Percentiles rank a stretch among this genome's conserved stretches.
These are phyloP conservation scores for Poecilia gillii DNA, from an alignment of 2,797 vertebrate genomes.

Conservation along the genomic window DNA sequence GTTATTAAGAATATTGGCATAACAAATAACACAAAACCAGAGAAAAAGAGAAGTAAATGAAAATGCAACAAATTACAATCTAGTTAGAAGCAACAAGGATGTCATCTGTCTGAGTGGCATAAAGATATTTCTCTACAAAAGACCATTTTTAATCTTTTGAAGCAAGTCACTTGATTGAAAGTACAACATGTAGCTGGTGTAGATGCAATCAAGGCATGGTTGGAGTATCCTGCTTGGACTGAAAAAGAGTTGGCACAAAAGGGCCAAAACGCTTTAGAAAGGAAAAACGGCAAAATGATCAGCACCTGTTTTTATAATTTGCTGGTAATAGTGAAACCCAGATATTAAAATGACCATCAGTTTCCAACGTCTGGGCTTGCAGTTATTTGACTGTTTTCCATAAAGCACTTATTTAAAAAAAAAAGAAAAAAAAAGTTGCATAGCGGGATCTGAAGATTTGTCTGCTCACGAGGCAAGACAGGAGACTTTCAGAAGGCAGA, in stretches of 20 bases:
- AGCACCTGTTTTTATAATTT: neutral
- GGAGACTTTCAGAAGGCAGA: too few relatives aligned
- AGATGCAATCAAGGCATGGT: too few relatives aligned
- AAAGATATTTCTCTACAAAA: too few relatives aligned
- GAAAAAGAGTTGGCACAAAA: too few relatives aligned
- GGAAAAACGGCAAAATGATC: neutral
- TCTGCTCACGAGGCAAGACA: too few relatives aligned
- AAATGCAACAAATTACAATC: neutral
- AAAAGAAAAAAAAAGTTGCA: neutral
- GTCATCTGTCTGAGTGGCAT: too few relatives aligned
- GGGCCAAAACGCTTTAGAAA: too few relatives aligned
- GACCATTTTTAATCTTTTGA: too few relatives aligned
- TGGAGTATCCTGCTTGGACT: too few relatives aligned
- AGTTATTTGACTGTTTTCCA: neutral
- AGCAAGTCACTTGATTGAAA: too few relatives aligned
- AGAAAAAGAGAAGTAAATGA: neutral
- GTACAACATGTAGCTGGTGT: too few relatives aligned
- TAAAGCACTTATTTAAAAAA: neutral
- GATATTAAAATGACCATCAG: neutral
- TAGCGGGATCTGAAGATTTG: neutral
- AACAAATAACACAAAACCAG: neutral
- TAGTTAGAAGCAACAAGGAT: too few relatives aligned
- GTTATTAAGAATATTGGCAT: neutral
- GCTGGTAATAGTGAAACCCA: neutral
- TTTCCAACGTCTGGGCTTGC: neutral